A percentile compares a stretch with the other conserved stretches of the same genome.
Conservation (phyloP, 2,113 vertebrate species). For the Nanorana parkeri region DNA sequence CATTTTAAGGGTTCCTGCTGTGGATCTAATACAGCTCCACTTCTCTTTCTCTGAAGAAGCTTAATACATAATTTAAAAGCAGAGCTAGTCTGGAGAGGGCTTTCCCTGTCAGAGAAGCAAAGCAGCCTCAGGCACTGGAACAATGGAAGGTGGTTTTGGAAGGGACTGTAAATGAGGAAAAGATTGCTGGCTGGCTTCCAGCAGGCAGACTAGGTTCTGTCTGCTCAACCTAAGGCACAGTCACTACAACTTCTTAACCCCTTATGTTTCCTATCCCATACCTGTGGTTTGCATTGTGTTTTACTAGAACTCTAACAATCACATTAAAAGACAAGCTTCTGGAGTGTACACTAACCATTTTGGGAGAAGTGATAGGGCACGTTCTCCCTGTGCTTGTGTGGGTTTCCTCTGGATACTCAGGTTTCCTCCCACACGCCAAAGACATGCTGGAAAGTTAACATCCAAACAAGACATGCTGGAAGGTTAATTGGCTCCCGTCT, state of each 20-base stretch:
- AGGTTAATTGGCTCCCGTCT: too few species aligned
- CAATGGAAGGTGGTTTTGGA: constrained; percentile 55
- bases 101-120: constrained; percentile 45
- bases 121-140: constrained; percentile 47
- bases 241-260: constrained; percentile 35
- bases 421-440: too few species aligned
- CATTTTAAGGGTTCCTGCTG: neutral
- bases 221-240: constrained; percentile 34
- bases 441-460: too few species aligned
- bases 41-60: constrained; percentile 16
- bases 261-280: neutral
- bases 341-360: too few species aligned
- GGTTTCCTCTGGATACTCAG: too few species aligned
- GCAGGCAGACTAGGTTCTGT: constrained; percentile 48
- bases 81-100: constrained; percentile 43
- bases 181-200: constrained; percentile 44
- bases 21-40: neutral
- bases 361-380: too few species aligned
- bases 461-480: too few species aligned
- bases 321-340: too few species aligned
- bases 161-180: constrained; percentile 50
- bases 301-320: too few species aligned
- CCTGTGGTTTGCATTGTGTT: neutral
- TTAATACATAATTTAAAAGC: constrained; percentile 47
- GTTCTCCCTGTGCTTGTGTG: too few species aligned